Percentiles rank a stretch among this genome's conserved stretches.
Conservation (phyloP, 2,113 vertebrate species). For the Parus major region DNA sequence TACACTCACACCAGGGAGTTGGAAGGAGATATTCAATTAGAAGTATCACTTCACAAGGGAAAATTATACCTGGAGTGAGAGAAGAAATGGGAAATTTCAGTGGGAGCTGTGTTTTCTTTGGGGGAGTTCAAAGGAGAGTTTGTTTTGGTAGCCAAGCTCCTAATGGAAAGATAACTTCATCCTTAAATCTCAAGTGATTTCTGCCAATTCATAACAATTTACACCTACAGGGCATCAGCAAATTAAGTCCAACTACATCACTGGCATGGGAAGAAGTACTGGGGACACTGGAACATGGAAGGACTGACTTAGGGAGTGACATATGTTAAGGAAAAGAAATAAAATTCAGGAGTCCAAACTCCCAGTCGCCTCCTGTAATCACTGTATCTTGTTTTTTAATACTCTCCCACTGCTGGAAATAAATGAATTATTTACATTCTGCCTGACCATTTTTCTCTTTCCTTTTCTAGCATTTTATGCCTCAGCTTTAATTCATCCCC, state of each 20-base stretch:
- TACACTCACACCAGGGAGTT: neutral
- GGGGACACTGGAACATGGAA: constrained; percentile 6
- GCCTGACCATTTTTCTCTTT: constrained; percentile 37
- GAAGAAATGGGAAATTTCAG: constrained; percentile 44
- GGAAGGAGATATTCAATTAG: constrained; percentile 44
- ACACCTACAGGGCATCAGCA: constrained; percentile 46
- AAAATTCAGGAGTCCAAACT: constrained; percentile 8
- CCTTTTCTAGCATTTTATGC: constrained; percentile 29
- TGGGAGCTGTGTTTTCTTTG: constrained; percentile 16
- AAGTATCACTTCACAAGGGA: constrained; percentile 11
- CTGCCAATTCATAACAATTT: constrained; percentile 62
- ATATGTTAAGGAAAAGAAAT: constrained; percentile 13
- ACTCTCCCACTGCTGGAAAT: constrained; percentile 30
- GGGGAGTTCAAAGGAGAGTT: neutral
- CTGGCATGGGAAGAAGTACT: neutral
- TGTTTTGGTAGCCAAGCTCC: constrained; percentile 44
- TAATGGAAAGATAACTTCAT: constrained; percentile 54
- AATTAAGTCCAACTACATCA: constrained; percentile 50
- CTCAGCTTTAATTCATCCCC: constrained; percentile 47
- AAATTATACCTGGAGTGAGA: constrained; percentile 19
- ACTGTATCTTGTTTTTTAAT: constrained; percentile 31
- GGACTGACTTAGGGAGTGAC: neutral
- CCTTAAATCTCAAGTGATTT: constrained; percentile 52
- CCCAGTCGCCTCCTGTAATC: neutral
- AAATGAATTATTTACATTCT: constrained; percentile 59